Evolutionary conservation across 2,113 vertebrate species (phyloP), one percentile per base, ranked within the genome.

Genomic region (Rhodinocichla rosea): DNA sequence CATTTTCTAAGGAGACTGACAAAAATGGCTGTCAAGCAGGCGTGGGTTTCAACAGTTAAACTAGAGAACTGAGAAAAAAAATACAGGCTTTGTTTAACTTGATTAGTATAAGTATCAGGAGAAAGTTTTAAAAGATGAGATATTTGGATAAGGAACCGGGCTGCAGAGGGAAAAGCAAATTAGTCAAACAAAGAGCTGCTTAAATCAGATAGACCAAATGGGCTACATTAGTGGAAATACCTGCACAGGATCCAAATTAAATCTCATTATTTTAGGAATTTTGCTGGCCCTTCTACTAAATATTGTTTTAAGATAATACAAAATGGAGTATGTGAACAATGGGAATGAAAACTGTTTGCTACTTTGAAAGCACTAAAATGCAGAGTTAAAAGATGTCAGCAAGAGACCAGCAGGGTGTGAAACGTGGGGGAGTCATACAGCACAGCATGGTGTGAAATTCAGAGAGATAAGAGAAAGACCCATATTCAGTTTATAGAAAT

Each of bases 401-500:
- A 77, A 37, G 52, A 68, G 23, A 57, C 9, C 20, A 57, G 10
- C 4, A 81, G 32, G 3, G 11, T 77, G 20, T 57, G 75, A 69
- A 57, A 63, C 9, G 4, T 62, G 8, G 3, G 10, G 10, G 15
- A 2, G 8, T 42, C 15, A 30, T 32, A 24, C 0, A 3, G 16
- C 11, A 70, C 23, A 56, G 10, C 16, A 56, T 32, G 2, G 7
- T 71, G 13, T 39, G 30, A 52, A 50, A 19, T 37, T 14, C 14
- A 59, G 45, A 35, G 6, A 69, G 32, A 10, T 35, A 21, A 28
- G 11, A 81, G 6, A 40, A 24, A 71, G 20, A 42, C 4, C 2
- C 8, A 23, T 0, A 0, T 37, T 71, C 3, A 1, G 1, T 75
- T 42, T n/a, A 27, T 7, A 63, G 21, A 18, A 47, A 63, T 27